These are phyloP conservation scores for Melanotaenia parkinsoni DNA, from an alignment of 2,797 vertebrate genomes.

Conservation along the genomic window DNA sequence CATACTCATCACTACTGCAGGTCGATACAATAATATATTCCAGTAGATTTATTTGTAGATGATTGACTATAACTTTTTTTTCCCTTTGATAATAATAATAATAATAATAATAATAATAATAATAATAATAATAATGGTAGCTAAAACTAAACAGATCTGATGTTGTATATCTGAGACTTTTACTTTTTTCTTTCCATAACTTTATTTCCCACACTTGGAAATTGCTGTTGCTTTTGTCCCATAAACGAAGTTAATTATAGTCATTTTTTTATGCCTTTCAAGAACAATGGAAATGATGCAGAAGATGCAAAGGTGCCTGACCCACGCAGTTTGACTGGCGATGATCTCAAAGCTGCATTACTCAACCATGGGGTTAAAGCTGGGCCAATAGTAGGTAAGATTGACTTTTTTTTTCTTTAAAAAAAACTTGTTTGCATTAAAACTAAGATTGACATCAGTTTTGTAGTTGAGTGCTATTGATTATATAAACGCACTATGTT, in stretches of 20 bases:
- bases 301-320: constrained; percentile 65
- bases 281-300: constrained; percentile 37
- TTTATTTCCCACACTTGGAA: no score
- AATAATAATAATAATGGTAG: no score
- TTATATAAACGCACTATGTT: neutral
- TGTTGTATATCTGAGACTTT: no score
- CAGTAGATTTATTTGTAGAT: neutral
- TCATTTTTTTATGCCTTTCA: neutral
- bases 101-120: no score
- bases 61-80: no score
- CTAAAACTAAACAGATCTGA: no score
- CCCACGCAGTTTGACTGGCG: constrained; percentile 78
- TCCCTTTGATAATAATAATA: no score
- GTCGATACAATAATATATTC: neutral
- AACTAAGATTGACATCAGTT: neutral
- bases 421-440: neutral
- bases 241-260: neutral
- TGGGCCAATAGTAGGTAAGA: constrained; percentile 88
- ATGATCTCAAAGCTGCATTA: constrained; percentile 80
- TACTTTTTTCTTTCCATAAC: neutral
- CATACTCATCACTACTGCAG: neutral
- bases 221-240: neutral
- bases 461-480: neutral
- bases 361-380: constrained; percentile 80
- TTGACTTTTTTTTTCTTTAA: neutral